Conservation (phyloP, 2,888 invertebrate species). For the Falcaria lacertinaria region DNA sequence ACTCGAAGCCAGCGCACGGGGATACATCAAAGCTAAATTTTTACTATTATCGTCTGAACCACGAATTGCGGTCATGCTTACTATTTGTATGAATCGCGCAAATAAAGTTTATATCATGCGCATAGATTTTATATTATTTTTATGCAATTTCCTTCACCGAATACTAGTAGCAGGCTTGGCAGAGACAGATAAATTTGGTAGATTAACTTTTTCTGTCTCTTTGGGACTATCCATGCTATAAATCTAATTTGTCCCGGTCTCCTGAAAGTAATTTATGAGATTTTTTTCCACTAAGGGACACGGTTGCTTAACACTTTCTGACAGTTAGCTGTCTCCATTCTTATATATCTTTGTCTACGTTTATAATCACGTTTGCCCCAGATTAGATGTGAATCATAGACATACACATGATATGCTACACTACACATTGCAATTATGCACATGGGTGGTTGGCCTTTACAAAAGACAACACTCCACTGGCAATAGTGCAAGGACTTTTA, state of each 20-base stretch:
- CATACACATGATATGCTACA: conserved; percentile 26
- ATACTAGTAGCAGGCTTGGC: neutral
- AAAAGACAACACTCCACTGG: conserved; percentile 11
- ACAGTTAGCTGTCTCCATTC: neutral
- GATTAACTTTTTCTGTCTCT: neutral
- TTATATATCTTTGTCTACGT: neutral
- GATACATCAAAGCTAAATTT: conserved; percentile 42
- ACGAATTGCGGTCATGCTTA: conserved; percentile 32
- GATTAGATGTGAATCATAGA: neutral
- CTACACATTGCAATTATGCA: conserved; percentile 23
- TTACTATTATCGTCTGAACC: conserved; percentile 38
- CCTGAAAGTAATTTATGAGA: neutral
- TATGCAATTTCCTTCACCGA: neutral
- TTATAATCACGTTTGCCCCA: neutral
- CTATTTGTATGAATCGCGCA: conserved; percentile 16
- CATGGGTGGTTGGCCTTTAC: conserved; percentile 41
- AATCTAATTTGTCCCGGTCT: neutral
- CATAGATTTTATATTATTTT: conserved; percentile 3
- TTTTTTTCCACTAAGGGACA: neutral
- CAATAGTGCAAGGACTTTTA: conserved; percentile 44
- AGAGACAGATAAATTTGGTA: neutral
- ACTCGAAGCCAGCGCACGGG: conserved; percentile 1
- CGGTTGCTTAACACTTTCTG: neutral
- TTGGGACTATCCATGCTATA: too few relatives aligned
- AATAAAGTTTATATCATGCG: conserved; percentile 19